Evolutionary conservation across 2,113 vertebrate species (phyloP).

Genomic region (Bambusicola thoracicus): DNA sequence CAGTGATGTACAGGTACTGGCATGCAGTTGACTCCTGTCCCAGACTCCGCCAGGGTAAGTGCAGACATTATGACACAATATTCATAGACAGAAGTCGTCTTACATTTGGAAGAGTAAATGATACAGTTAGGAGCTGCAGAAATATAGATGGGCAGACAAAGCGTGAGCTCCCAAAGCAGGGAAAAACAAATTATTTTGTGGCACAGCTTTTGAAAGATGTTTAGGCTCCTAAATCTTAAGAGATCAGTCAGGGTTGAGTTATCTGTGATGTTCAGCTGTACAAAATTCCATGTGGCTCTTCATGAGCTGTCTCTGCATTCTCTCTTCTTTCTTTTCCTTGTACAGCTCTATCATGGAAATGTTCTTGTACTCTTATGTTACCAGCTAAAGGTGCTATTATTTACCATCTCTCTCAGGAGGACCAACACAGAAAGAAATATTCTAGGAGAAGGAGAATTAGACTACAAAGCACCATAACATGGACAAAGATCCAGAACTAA

Average conservation of each 20-base stretch:
- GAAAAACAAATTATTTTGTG: background rate
- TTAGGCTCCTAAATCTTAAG: background rate
- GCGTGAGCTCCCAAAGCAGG: background rate
- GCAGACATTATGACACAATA: background rate
- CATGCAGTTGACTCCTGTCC: background rate
- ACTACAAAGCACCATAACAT: background rate
- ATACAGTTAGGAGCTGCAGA: background rate
- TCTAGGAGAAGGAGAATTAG: background rate
- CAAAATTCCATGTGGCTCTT: background rate
- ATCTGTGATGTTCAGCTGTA: background rate
- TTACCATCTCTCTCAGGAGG: background rate
- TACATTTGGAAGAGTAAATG: background rate
- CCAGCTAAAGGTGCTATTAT: background rate
- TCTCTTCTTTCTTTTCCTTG: background rate
- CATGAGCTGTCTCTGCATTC: background rate
- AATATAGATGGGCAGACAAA: background rate
- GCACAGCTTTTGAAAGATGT: background rate
- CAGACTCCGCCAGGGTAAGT: background rate
- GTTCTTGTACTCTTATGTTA: background rate
- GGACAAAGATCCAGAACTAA: background rate
- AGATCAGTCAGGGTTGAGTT: background rate
- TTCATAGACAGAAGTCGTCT: background rate
- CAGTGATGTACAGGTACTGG: background rate
- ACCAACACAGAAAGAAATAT: background rate
- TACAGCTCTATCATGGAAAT: background rate